Conservation (phyloP, 1,140 invertebrate species). For the Popillia japonica region DNA sequence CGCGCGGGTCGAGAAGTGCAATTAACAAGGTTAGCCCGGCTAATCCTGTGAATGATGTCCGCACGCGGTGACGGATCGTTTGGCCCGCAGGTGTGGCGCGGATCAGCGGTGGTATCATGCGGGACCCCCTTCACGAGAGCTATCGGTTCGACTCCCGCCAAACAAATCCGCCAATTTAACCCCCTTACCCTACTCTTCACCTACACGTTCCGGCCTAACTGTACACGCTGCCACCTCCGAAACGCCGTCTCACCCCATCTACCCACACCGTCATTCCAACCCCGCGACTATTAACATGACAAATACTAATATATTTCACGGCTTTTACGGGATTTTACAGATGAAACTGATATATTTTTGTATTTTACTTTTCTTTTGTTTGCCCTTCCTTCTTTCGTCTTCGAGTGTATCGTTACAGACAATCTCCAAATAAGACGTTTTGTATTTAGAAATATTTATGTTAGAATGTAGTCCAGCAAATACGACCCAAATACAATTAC, state of each 20-base stretch:
- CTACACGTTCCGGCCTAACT: background rate
- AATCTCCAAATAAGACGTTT: slow-evolving; percentile 35
- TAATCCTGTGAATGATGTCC: slow-evolving; percentile 62
- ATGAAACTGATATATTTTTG: slow-evolving; percentile 59
- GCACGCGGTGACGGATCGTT: slow-evolving; percentile 52
- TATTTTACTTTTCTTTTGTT: slow-evolving; percentile 56
- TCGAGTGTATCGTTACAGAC: slow-evolving; percentile 39
- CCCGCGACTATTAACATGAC: slow-evolving; percentile 60
- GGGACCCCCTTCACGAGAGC: slow-evolving; percentile 45
- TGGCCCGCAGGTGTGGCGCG: slow-evolving; percentile 57
- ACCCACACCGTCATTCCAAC: slow-evolving; percentile 10
- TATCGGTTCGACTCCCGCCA: slow-evolving; percentile 48
- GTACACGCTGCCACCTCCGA: background rate
- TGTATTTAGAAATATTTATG: slow-evolving; percentile 2
- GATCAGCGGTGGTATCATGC: slow-evolving; percentile 50
- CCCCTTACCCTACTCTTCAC: background rate
- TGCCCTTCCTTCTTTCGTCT: slow-evolving; percentile 47
- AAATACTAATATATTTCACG: slow-evolving; percentile 61
- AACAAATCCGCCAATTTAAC: slow-evolving; percentile 56
- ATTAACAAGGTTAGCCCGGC: slow-evolving; percentile 61
- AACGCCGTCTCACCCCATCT: slow-evolving; percentile 45
- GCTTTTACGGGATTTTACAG: slow-evolving; percentile 58
- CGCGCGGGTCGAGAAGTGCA: slow-evolving; percentile 56
- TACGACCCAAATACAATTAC: too few species aligned
- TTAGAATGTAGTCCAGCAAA: background rate